Percentiles rank a stretch among this genome's conserved stretches.
Conservation (phyloP, 2,888 invertebrate genomes). For the Antheraea yamamai region DNA sequence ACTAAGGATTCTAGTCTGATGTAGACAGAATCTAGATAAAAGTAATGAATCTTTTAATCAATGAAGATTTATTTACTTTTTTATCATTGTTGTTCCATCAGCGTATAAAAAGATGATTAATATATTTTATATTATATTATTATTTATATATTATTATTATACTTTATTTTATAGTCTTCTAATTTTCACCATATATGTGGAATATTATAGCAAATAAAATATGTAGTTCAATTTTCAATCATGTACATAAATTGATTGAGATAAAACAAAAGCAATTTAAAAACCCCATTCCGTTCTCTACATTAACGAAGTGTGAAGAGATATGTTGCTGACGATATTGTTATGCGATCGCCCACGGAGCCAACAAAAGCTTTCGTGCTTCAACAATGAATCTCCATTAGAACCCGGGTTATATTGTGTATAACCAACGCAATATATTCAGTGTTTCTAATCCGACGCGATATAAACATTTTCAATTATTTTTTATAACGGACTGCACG, state of each 20-base stretch:
- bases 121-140: too few species aligned
- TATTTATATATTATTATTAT: too few species aligned
- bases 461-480: too few species aligned
- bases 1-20: not conserved
- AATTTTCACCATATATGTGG: too few species aligned
- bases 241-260: not conserved
- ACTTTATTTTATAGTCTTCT: too few species aligned
- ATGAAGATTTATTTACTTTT: not conserved
- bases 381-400: constrained; percentile 12
- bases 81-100: not conserved
- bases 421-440: not conserved
- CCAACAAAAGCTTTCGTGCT: constrained; percentile 10
- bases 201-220: too few species aligned
- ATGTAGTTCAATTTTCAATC: not conserved
- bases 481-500: too few species aligned
- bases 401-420: not conserved
- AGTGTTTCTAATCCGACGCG: not conserved
- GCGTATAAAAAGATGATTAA: not conserved
- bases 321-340: not conserved
- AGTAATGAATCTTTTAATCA: not conserved
- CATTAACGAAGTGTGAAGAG: not conserved
- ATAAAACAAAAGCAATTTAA: not conserved
- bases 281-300: not conserved
- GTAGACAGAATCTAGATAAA: not conserved
- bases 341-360: constrained; percentile 4